phyloP scores from a whole-genome alignment of 2,888 invertebrate genomes.

The Allophyes oxyacanthae region DNA sequence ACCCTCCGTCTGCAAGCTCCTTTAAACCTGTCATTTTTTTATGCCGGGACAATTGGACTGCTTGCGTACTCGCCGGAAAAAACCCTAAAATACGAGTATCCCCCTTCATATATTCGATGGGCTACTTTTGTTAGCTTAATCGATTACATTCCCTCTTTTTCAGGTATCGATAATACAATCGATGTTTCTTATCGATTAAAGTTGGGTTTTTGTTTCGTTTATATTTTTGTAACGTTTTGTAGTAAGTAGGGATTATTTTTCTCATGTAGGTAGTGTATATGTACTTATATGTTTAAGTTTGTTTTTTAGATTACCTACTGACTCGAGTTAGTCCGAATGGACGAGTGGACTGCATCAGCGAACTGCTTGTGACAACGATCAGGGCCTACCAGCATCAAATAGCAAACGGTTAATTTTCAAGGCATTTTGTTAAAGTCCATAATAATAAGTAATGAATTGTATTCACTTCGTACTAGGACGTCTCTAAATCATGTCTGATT shows the following conservation, averaged over 20 bases:
- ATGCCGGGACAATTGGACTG: constrained; percentile 67
- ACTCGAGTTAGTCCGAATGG: no score
- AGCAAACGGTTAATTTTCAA: no score
- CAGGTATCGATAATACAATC: constrained; percentile 51
- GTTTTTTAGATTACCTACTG: no score
- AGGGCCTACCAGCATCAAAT: no score
- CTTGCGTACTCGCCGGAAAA: constrained; percentile 64
- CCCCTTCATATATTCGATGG: constrained; percentile 69
- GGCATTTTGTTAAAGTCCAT: no score
- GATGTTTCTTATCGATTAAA: constrained; percentile 54
- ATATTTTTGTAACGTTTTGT: constrained; percentile 4
- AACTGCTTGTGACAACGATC: no score
- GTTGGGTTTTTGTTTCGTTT: constrained; percentile 32
- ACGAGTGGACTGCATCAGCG: no score
- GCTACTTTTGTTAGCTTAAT: constrained; percentile 65
- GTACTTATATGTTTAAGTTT: constrained; percentile 3
- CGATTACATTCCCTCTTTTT: constrained; percentile 56
- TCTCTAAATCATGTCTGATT: no score
- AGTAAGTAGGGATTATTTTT: constrained; percentile 1
- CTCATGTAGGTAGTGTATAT: no score
- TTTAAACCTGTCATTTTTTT: constrained; percentile 74
- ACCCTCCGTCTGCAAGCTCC: constrained; percentile 63
- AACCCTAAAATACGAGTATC: constrained; percentile 71
- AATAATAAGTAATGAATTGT: no score
- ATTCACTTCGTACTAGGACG: no score